Conservation (phyloP, 1,140 invertebrate genomes). For the Pentalonia nigronervosa region DNA sequence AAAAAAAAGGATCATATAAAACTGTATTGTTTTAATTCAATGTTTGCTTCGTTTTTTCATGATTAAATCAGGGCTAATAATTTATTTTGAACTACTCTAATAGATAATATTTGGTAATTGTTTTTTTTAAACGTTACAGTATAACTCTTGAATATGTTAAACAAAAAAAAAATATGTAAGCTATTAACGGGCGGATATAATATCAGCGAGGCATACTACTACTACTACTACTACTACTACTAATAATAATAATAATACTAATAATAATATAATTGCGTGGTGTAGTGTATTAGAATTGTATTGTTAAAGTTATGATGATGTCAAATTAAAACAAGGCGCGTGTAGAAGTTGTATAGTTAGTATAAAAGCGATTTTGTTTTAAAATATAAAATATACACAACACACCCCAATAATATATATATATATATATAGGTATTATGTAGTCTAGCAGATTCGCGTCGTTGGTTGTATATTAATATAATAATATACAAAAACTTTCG, state of each 20-base stretch:
- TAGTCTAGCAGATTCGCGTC: not conserved
- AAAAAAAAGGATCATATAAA: not conserved
- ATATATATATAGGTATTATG: not conserved
- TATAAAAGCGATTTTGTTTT: not conserved
- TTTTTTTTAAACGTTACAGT: not conserved
- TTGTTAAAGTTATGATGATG: not conserved
- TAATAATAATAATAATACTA: too few relatives aligned
- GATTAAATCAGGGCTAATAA: not conserved
- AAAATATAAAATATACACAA: not conserved
- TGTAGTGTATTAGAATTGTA: not conserved
- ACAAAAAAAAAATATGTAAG: not conserved
- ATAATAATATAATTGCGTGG: not conserved
- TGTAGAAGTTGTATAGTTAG: not conserved
- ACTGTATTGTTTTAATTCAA: not conserved
- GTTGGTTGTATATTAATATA: not conserved
- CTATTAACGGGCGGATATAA: not conserved
- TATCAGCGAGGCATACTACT: not conserved
- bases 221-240: too few relatives aligned
- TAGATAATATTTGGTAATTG: too few relatives aligned
- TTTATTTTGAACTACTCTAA: too few relatives aligned
- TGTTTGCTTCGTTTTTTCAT: not conserved
- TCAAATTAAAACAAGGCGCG: not conserved
- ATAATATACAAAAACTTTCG: constrained; percentile 6
- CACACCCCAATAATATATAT: not conserved
- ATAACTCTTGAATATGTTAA: not conserved